Evolutionary conservation across 2,888 invertebrate species (phyloP).

Genomic region (Hydriomena furcata): DNA sequence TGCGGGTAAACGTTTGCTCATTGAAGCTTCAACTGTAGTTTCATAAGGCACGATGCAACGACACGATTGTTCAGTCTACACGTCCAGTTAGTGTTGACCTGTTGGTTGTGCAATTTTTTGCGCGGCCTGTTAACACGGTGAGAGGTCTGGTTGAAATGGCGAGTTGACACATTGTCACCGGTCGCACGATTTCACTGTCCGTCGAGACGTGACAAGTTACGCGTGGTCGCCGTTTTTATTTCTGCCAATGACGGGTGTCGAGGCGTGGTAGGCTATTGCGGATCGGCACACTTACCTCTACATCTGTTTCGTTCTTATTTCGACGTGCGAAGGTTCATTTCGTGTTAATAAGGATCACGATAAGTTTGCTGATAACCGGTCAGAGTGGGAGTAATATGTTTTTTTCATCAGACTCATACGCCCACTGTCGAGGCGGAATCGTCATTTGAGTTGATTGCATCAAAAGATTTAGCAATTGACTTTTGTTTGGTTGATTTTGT

Average conservation of each 20-base stretch:
- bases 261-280: conserved; percentile 77
- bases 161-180: conserved; percentile 77
- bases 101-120: conserved; percentile 30
- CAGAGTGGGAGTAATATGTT: conserved; percentile 80
- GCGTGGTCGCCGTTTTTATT: conserved; percentile 82
- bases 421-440: conserved; percentile 70
- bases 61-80: conserved; percentile 52
- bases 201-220: conserved; percentile 80
- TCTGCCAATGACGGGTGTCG: conserved; percentile 83
- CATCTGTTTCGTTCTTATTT: conserved; percentile 51
- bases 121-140: conserved; percentile 27
- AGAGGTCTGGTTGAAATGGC: conserved; percentile 33
- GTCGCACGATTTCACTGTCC: conserved; percentile 80
- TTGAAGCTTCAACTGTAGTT: conserved; percentile 78
- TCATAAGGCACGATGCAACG: conserved; percentile 76
- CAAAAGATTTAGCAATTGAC: conserved; percentile 62
- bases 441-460: conserved; percentile 59
- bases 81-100: conserved; percentile 57
- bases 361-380: conserved; percentile 63
- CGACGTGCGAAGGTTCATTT: conserved; percentile 50
- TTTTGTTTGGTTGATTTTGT: conserved; percentile 40
- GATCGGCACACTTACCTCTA: conserved; percentile 50
- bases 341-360: conserved; percentile 37
- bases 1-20: conserved; percentile 77
- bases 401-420: conserved; percentile 74